A percentile compares a stretch with the other conserved stretches of the same genome.
Evolutionary conservation across 2,888 invertebrate species (phyloP).

Genomic region (Lordiphosa fenestrarum): DNA sequence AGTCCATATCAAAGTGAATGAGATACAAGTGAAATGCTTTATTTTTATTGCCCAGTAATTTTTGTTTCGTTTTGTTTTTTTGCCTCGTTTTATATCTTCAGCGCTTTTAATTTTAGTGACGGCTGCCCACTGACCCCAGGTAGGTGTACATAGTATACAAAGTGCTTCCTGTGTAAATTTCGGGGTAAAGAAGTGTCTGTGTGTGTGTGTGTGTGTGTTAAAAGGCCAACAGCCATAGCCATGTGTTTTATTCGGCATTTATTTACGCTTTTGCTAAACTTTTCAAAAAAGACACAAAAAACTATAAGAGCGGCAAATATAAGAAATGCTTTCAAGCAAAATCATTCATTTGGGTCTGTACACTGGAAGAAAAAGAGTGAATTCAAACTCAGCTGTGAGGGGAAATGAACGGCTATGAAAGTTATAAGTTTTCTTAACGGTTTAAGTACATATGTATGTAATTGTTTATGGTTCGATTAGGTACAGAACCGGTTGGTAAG

Average conservation of each 20-base stretch:
- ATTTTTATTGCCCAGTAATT: conserved; percentile 16
- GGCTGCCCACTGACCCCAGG: conserved; percentile 29
- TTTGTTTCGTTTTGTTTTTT: conserved; percentile 32
- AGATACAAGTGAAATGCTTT: conserved; percentile 51
- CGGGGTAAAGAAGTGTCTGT: conserved; percentile 3
- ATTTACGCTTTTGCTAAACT: conserved; percentile 33
- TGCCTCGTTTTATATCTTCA: conserved; percentile 30
- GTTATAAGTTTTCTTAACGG: too few relatives aligned
- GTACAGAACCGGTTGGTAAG: too few relatives aligned
- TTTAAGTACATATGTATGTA: too few relatives aligned
- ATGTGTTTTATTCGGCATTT: conserved; percentile 44
- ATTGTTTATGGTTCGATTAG: too few relatives aligned
- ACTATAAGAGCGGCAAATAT: conserved; percentile 21
- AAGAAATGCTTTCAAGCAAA: conserved; percentile 35
- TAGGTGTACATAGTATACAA: conserved; percentile 23
- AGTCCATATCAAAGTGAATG: conserved; percentile 67
- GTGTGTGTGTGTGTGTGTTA: conserved; percentile 25
- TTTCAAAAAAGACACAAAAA: conserved; percentile 7
- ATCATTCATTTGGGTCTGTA: conserved; percentile 17
- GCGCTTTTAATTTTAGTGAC: conserved; percentile 49
- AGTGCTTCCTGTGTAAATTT: conserved; percentile 38
- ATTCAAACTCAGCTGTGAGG: background rate
- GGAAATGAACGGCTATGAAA: background rate
- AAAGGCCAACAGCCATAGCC: conserved; percentile 47
- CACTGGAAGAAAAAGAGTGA: background rate